phyloP scores from a whole-genome alignment of 2,888 invertebrate genomes.

The Dynastes tityus region DNA sequence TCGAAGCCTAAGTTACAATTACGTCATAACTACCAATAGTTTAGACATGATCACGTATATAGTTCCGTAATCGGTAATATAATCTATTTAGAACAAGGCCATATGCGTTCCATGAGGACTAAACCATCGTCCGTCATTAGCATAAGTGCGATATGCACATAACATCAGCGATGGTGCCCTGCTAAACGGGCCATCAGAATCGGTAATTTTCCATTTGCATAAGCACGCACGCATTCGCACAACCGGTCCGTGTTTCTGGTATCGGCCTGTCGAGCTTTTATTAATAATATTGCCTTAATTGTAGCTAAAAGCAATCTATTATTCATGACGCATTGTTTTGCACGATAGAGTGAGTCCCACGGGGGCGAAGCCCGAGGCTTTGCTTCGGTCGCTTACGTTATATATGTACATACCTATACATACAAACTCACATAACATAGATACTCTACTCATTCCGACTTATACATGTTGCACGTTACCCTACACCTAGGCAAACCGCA shows the following conservation, averaged over 20 bases:
- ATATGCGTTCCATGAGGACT: neutral
- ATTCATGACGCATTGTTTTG: conserved; percentile 45
- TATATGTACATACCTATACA: neutral
- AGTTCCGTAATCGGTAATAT: neutral
- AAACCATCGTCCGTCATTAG: neutral
- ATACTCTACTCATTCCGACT: neutral
- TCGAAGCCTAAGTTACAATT: no score
- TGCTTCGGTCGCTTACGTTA: neutral
- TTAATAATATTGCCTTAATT: conserved; percentile 40
- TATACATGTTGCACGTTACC: conserved; percentile 2
- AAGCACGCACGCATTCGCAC: conserved; percentile 8
- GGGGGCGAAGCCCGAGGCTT: conserved; percentile 1
- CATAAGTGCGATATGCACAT: conserved; percentile 8
- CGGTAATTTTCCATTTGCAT: conserved; percentile 31
- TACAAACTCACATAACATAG: neutral
- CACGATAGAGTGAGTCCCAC: conserved; percentile 40
- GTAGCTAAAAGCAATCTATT: conserved; percentile 44
- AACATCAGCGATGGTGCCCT: neutral
- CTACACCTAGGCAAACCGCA: conserved; percentile 37
- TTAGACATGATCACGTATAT: neutral
- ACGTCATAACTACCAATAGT: no score
- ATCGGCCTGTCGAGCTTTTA: conserved; percentile 20
- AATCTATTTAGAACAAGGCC: conserved; percentile 21
- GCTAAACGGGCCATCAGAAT: conserved; percentile 31
- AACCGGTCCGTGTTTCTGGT: neutral